phyloP scores from a whole-genome alignment of 2,113 vertebrate species.

The Rostratula benghalensis region DNA sequence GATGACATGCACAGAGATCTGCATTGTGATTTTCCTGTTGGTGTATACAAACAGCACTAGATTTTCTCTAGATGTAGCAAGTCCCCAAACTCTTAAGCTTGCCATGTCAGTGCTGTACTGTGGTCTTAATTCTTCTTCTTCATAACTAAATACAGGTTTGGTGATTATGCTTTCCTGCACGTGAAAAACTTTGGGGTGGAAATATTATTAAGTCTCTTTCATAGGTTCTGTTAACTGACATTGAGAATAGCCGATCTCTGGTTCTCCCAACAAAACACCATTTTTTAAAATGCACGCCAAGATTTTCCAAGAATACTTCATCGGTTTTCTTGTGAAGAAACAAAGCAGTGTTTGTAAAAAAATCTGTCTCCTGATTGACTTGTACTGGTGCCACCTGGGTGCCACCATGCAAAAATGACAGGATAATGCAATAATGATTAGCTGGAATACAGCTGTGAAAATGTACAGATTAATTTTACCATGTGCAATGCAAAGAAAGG shows the following conservation, averaged over 20 bases:
- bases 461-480: not conserved
- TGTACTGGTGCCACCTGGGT: not conserved
- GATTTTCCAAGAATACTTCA: not conserved
- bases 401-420: not conserved
- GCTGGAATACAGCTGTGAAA: not conserved
- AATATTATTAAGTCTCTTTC: not conserved
- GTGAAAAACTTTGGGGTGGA: not conserved
- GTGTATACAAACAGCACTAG: not conserved
- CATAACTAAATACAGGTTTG: not conserved
- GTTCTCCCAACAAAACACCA: not conserved
- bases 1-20: not conserved
- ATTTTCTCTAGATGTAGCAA: not conserved
- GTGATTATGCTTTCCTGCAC: not conserved
- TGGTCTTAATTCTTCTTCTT: not conserved
- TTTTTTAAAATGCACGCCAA: not conserved
- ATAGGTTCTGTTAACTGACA: not conserved
- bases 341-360: not conserved
- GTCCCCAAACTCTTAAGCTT: not conserved
- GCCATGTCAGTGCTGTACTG: not conserved
- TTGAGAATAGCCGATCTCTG: not conserved
- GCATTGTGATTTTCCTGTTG: not conserved
- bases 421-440: not conserved
- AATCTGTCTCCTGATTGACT: not conserved
- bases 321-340: not conserved
- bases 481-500: not conserved